Percentiles rank a stretch among this genome's conserved stretches.
Conservation (phyloP, 1,140 invertebrate genomes). For the Drosophila subobscura region DNA sequence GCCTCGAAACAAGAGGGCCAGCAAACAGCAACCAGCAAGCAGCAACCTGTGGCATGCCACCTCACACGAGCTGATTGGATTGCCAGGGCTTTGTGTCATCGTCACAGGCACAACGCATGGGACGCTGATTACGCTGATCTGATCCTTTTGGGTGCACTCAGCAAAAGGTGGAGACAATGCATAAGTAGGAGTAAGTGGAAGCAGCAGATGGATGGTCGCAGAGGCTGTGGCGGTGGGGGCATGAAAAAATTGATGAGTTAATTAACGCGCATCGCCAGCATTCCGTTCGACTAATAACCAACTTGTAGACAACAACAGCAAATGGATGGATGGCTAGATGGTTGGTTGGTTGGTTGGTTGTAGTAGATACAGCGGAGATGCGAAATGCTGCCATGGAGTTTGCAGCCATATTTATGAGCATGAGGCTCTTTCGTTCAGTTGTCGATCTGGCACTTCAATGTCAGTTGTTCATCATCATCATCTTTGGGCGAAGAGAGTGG, state of each 20-base stretch:
- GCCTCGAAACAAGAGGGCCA: slow-evolving; percentile 47
- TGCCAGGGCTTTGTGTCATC: slow-evolving; percentile 59
- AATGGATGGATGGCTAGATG: slow-evolving; percentile 38
- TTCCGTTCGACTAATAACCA: slow-evolving; percentile 81
- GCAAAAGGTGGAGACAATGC: slow-evolving; percentile 23
- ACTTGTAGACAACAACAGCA: slow-evolving; percentile 72
- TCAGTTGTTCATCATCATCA: slow-evolving; percentile 76
- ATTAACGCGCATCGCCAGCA: slow-evolving; percentile 81
- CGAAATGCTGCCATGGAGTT: slow-evolving; percentile 22
- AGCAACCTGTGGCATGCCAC: slow-evolving; percentile 29
- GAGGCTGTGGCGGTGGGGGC: slow-evolving; percentile 3
- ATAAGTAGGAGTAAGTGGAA: slow-evolving; percentile 53
- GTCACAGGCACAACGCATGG: slow-evolving; percentile 30
- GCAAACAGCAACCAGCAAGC: slow-evolving; percentile 15
- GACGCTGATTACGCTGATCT: slow-evolving; percentile 30
- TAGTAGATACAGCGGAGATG: background rate
- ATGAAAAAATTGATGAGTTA: slow-evolving; percentile 79
- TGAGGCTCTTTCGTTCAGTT: slow-evolving; percentile 52
- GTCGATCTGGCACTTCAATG: slow-evolving; percentile 80
- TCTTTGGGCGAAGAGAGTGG: background rate
- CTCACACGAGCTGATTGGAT: slow-evolving; percentile 61
- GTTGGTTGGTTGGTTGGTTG: slow-evolving; percentile 29
- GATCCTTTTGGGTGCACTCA: slow-evolving; percentile 56
- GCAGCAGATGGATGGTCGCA: slow-evolving; percentile 20
- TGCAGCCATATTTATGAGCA: slow-evolving; percentile 76